Conservation (phyloP, 2,113 vertebrate genomes). For the Xiphophorus maculatus region DNA sequence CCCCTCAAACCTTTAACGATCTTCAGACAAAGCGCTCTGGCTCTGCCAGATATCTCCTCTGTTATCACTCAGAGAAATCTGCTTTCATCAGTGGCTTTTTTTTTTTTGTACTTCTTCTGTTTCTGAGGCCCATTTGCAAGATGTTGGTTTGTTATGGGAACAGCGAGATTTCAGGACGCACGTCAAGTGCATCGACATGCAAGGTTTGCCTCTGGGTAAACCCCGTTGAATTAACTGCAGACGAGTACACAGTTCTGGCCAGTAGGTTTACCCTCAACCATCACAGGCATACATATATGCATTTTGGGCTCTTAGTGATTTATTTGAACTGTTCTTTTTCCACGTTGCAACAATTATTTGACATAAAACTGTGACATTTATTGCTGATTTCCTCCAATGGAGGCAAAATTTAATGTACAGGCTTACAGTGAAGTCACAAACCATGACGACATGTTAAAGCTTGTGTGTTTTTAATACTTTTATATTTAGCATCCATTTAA, state of each 20-base stretch:
- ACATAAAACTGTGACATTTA: too few species aligned
- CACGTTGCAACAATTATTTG: too few species aligned
- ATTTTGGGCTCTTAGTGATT: too few species aligned
- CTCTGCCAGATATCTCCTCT: not conserved
- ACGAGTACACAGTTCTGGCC: not conserved
- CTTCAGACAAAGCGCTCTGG: not conserved
- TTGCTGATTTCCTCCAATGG: too few species aligned
- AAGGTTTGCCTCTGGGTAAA: not conserved
- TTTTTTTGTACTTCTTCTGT: not conserved
- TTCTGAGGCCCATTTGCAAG: not conserved
- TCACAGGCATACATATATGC: too few species aligned
- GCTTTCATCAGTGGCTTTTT: not conserved
- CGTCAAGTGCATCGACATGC: not conserved
- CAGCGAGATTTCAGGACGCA: conserved; percentile 13
- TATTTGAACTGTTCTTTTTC: too few species aligned
- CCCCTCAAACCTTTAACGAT: not conserved
- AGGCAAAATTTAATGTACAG: too few species aligned
- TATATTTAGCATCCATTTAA: too few species aligned
- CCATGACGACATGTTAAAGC: too few species aligned
- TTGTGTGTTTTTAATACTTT: too few species aligned
- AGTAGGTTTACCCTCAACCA: too few species aligned
- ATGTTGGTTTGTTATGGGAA: not conserved
- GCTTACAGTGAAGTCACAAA: too few species aligned
- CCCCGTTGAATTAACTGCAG: not conserved
- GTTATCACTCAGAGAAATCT: not conserved